Conservation (phyloP, 2,113 vertebrate species). For the Zingel zingel region DNA sequence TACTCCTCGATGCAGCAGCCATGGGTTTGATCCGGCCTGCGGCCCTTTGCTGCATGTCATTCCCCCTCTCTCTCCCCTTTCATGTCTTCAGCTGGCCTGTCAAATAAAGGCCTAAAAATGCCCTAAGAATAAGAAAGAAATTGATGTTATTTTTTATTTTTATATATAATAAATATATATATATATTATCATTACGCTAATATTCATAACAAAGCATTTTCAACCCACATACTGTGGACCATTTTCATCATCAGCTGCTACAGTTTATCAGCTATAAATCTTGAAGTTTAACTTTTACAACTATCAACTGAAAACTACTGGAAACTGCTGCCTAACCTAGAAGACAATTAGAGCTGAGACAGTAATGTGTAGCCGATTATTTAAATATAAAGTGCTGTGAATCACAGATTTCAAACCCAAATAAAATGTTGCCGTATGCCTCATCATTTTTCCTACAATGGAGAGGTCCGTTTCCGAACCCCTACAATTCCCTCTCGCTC, state of each 20-base stretch:
- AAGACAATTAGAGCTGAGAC: not conserved
- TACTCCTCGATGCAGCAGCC: too few species aligned
- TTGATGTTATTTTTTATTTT: too few species aligned
- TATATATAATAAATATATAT: too few species aligned
- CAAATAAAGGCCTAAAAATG: too few species aligned
- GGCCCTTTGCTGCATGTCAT: too few species aligned
- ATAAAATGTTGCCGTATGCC: not conserved
- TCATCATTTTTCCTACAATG: not conserved
- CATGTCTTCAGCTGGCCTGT: too few species aligned
- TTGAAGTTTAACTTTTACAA: not conserved
- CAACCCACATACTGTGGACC: not conserved
- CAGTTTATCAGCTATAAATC: not conserved
- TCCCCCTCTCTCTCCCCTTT: too few species aligned
- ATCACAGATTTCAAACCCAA: not conserved
- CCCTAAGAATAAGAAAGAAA: too few species aligned
- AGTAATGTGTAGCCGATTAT: not conserved
- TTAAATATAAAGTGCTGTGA: not conserved
- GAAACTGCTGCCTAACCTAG: not conserved
- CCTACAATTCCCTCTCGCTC: not conserved
- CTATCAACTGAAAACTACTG: not conserved
- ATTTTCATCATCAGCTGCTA: not conserved
- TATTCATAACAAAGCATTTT: not conserved
- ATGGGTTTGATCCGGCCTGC: too few species aligned
- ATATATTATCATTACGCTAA: not conserved
- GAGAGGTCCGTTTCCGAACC: constrained; percentile 29